Evolutionary conservation across 1,140 invertebrate species (phyloP).

Genomic region (Reticulitermes speratus): DNA sequence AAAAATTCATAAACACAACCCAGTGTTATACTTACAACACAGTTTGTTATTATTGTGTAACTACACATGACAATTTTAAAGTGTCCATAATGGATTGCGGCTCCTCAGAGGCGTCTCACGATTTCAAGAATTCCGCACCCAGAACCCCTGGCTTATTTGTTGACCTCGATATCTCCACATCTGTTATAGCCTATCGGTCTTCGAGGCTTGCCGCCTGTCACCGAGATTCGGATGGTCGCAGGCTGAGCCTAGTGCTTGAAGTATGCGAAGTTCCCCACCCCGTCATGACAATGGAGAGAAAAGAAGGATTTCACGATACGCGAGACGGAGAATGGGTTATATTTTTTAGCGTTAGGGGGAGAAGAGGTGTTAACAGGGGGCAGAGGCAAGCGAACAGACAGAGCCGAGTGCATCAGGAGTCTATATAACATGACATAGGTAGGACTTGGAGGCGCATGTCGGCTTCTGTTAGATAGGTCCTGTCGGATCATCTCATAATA

Average conservation of each 20-base stretch:
- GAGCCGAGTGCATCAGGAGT: background rate
- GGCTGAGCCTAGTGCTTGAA: background rate
- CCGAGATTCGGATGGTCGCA: background rate
- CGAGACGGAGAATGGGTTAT: background rate
- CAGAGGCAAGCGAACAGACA: background rate
- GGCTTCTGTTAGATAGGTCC: background rate
- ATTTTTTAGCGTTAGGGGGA: background rate
- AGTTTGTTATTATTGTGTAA: no score
- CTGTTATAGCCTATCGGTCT: no score
- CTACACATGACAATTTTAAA: no score
- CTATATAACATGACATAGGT: background rate
- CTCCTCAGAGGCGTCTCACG: no score
- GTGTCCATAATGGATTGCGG: no score
- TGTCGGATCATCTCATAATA: slow-evolving; percentile 8
- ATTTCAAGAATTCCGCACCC: no score
- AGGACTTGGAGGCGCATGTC: background rate
- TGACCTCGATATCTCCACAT: no score
- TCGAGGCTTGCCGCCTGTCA: no score
- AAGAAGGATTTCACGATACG: background rate
- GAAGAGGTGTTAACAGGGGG: background rate
- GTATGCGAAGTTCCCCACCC: background rate
- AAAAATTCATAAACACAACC: no score
- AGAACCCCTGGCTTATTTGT: no score
- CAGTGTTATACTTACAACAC: no score
- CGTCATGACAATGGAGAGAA: background rate